Conservation (phyloP, 2,888 invertebrate genomes). For the Tetrapedia diversipes region DNA sequence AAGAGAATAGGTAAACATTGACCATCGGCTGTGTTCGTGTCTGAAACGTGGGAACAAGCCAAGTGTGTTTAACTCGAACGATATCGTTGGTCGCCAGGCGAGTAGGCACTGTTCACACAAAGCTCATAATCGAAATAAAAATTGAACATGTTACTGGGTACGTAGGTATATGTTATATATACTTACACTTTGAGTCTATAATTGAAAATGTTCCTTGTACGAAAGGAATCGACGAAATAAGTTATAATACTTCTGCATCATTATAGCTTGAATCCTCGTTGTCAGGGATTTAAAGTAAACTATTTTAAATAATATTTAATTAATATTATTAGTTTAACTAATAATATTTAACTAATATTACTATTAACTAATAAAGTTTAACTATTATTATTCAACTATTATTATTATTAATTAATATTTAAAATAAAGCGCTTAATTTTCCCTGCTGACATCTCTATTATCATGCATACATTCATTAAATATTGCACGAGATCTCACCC, state of each 20-base stretch:
- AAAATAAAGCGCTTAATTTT: no score
- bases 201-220: background rate
- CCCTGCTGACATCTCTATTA: no score
- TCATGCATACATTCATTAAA: no score
- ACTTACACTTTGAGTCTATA: background rate
- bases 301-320: no score
- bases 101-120: conserved; percentile 20
- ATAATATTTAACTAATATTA: no score
- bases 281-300: no score
- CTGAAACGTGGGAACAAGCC: conserved; percentile 45
- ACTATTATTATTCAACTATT: no score
- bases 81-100: conserved; percentile 17
- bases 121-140: conserved; percentile 24
- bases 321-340: no score
- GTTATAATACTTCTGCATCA: background rate
- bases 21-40: conserved; percentile 32
- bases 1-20: conserved; percentile 34
- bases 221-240: background rate
- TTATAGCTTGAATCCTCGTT: background rate
- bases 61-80: conserved; percentile 38
- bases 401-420: background rate
- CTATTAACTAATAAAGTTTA: no score
- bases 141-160: conserved; percentile 1
- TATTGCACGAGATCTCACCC: no score
- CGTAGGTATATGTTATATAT: background rate